A percentile compares a stretch with the other conserved stretches of the same genome.
Conservation (phyloP, 1,140 invertebrate species). For the Laodelphax striatellus region DNA sequence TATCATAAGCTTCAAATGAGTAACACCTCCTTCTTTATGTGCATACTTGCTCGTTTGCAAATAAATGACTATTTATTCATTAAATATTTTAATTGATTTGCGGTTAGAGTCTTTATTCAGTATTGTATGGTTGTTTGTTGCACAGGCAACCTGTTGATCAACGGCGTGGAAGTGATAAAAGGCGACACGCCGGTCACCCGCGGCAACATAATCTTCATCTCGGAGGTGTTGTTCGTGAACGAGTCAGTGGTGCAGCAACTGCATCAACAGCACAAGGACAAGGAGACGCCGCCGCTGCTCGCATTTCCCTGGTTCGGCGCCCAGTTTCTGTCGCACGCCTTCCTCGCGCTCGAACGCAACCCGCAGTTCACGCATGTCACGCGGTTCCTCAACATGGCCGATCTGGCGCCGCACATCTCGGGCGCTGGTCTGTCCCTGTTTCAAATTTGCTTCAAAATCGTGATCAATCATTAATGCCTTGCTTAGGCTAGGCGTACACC, state of each 20-base stretch:
- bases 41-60: too few relatives aligned
- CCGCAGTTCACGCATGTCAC: slow-evolving; percentile 40
- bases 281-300: slow-evolving; percentile 47
- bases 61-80: too few relatives aligned
- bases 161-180: slow-evolving; percentile 42
- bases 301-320: slow-evolving; percentile 50
- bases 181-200: slow-evolving; percentile 42
- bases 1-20: too few relatives aligned
- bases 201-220: slow-evolving; percentile 47
- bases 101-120: too few relatives aligned
- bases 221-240: slow-evolving; percentile 46
- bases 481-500: too few relatives aligned
- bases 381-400: slow-evolving; percentile 43
- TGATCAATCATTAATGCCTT: too few relatives aligned
- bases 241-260: slow-evolving; percentile 43
- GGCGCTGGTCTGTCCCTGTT: slow-evolving; percentile 31
- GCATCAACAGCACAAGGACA: slow-evolving; percentile 45
- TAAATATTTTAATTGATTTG: too few relatives aligned
- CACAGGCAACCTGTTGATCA: slow-evolving; percentile 35
- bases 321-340: slow-evolving; percentile 47
- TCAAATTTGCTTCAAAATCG: too few relatives aligned
- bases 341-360: slow-evolving; percentile 42
- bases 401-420: slow-evolving; percentile 42
- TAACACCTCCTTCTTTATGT: too few relatives aligned
- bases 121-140: slow-evolving; percentile 12